Evolutionary conservation across 1,140 invertebrate genomes (phyloP), one percentile per base, ranked within the genome.

Genomic region (Drosophila pseudoobscura): DNA sequence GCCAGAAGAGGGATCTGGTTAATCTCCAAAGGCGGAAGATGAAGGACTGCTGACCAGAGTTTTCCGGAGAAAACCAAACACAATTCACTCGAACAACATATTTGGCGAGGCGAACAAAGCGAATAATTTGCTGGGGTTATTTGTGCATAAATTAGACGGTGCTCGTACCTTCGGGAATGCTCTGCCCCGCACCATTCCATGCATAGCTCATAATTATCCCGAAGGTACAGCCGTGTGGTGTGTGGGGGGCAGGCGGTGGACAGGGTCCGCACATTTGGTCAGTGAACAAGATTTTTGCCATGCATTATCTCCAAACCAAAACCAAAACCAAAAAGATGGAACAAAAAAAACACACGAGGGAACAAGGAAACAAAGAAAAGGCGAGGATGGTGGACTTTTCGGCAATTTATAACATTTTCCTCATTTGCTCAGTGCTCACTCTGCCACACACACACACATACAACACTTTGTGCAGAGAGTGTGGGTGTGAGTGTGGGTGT

Each of bases 401-500:
- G 82, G 83, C 71, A 87, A 87, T 87, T 87, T 87, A 80, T 82
- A 78, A 66, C 70, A 82, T 85, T 85, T 85, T 87, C 35, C 82
- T 87, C 82, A 87, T 87, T 83, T 68, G 51, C 78, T 85, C 80
- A 85, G 87, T 75, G 71, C 71, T 74, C 68, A 55, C 53, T 62
- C 73, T 63, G 59, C 59, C 52, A 85, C 55, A 80, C 80, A 79
- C 60, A 44, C 49, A 44, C 20, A 20, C 20, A 20, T 2, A 20
- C 20, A 20, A 20, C 2, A 35, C 15, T 47, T 46, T 22, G 17
- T 53, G 44, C n/a, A 17, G 29, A 6, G 70, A 22, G 69, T 24
- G 22, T 3, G 22, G 22, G 22, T 24, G 22, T 5, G 22, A 3
- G 22, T 24, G 24, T 4, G 4, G 24, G 24, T 26, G 24, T 4